Conservation (phyloP, 2,888 invertebrate species). For the Ophioninae sp. region DNA sequence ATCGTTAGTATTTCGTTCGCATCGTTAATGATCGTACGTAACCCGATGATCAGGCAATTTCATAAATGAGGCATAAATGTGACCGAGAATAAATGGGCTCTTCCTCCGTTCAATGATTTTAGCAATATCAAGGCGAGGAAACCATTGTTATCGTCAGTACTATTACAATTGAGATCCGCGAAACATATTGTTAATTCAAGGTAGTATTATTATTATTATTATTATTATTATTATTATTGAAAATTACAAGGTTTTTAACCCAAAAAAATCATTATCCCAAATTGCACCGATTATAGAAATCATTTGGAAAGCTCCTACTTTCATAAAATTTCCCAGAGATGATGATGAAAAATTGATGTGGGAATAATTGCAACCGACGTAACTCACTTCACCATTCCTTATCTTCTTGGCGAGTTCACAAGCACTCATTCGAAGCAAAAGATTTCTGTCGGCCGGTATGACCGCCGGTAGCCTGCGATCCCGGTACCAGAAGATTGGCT, state of each 20-base stretch:
- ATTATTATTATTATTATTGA: too few species aligned
- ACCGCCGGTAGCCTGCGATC: slow-evolving; percentile 46
- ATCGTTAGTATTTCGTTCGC: not conserved
- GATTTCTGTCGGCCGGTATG: slow-evolving; percentile 70
- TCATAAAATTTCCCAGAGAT: too few species aligned
- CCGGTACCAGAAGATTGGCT: slow-evolving; percentile 52
- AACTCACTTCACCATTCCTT: slow-evolving; percentile 73
- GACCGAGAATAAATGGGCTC: not conserved
- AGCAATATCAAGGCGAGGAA: not conserved
- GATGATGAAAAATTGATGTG: not conserved
- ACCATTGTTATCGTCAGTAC: not conserved
- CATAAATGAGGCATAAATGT: not conserved
- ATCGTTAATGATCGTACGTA: not conserved
- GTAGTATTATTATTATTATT: too few species aligned
- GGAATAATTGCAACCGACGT: too few species aligned
- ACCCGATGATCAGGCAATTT: not conserved
- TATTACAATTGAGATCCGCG: too few species aligned
- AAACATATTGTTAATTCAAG: too few species aligned
- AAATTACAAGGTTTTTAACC: too few species aligned
- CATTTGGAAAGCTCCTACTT: too few species aligned
- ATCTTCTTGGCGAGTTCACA: slow-evolving; percentile 73
- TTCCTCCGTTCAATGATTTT: not conserved
- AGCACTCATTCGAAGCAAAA: slow-evolving; percentile 73
- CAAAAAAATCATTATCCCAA: too few species aligned
- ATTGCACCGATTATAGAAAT: too few species aligned